Conservation (phyloP, 2,888 invertebrate species). For the Trachelus iudaicus region DNA sequence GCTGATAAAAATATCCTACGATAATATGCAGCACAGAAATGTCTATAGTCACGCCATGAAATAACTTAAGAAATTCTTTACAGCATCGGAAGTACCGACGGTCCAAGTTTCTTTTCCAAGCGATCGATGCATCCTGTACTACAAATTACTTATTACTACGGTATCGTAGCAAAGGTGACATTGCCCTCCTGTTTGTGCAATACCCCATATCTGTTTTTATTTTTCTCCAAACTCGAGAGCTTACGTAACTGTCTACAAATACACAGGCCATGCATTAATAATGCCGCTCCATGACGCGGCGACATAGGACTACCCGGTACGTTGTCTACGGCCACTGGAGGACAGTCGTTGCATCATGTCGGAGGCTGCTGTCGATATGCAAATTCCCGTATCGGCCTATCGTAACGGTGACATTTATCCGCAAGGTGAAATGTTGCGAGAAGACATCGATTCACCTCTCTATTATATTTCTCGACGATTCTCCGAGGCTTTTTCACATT, state of each 20-base stretch:
- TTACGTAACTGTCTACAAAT: background rate
- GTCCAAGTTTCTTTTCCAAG: background rate
- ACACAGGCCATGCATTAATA: background rate
- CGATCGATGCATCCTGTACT: background rate
- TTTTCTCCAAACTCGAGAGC: background rate
- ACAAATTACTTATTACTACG: background rate
- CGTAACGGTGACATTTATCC: slow-evolving; percentile 5
- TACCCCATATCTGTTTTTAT: background rate
- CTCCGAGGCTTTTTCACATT: background rate
- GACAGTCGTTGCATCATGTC: slow-evolving; percentile 1
- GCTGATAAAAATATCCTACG: background rate
- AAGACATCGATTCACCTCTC: background rate
- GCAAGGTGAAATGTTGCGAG: background rate
- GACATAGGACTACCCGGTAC: background rate
- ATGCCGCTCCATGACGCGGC: background rate
- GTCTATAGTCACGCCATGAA: background rate
- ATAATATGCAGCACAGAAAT: background rate
- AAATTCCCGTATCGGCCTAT: background rate
- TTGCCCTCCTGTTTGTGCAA: background rate
- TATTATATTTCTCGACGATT: background rate
- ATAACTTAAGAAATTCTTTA: background rate
- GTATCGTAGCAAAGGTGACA: background rate
- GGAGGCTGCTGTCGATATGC: slow-evolving; percentile 3
- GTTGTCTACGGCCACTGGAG: background rate
- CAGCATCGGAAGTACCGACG: background rate